Evolutionary conservation across 2,113 vertebrate species (phyloP).

Genomic region (Nanger granti): DNA sequence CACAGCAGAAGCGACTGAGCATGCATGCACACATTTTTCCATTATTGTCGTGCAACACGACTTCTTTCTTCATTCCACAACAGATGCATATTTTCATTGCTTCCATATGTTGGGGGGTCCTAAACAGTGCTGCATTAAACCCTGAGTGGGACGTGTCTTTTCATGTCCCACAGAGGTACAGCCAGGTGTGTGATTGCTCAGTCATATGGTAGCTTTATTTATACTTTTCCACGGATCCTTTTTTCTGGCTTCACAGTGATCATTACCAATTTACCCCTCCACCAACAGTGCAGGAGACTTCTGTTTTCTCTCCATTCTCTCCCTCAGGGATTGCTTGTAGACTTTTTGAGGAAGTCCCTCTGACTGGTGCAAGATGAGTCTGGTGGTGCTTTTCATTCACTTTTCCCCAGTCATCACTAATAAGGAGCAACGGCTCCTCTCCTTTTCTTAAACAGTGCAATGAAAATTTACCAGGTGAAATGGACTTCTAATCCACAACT

Average conservation of each 20-base stretch:
- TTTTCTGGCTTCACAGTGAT: background rate
- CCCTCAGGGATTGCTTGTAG: background rate
- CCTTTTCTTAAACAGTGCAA: background rate
- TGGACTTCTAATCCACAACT: background rate
- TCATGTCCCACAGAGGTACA: background rate
- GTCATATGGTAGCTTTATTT: background rate
- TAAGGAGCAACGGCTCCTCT: background rate
- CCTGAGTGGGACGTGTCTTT: background rate
- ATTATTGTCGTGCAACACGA: rapidly evolving
- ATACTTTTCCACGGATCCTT: background rate
- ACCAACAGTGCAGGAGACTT: background rate
- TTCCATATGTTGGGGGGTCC: background rate
- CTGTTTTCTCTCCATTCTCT: background rate
- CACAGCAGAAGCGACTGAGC: background rate
- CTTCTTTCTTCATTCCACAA: background rate
- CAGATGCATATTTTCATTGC: background rate
- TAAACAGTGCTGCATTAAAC: background rate
- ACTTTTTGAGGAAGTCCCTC: background rate
- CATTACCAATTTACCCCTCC: background rate
- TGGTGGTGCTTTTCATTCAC: background rate
- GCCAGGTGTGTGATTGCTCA: background rate
- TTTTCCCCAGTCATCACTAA: background rate
- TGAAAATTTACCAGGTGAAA: background rate
- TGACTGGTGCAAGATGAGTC: background rate
- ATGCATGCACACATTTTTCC: background rate